These are phyloP conservation scores for Antechinus flavipes DNA, from an alignment of 2,113 vertebrate species.

Conservation along the genomic window DNA sequence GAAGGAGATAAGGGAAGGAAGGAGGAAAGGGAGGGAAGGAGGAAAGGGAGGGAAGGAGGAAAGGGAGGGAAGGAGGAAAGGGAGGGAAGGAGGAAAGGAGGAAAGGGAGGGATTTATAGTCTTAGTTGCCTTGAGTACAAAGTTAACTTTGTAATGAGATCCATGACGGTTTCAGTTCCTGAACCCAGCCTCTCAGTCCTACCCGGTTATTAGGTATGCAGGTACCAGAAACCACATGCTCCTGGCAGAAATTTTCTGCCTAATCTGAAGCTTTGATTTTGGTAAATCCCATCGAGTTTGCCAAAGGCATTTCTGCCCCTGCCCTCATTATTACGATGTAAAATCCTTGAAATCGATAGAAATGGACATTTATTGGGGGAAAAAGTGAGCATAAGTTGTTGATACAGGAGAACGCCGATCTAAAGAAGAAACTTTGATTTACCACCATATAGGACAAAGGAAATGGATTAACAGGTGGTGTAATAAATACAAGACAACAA, in stretches of 20 bases:
- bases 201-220: background rate
- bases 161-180: background rate
- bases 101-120: too few relatives aligned
- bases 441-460: background rate
- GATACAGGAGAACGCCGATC: background rate
- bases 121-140: background rate
- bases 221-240: background rate
- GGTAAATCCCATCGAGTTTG: background rate
- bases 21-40: too few relatives aligned
- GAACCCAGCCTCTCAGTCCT: background rate
- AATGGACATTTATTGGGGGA: background rate
- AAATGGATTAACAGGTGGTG: background rate
- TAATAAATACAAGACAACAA: constrained; percentile 1
- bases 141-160: background rate
- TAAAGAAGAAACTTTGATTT: background rate
- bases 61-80: too few relatives aligned
- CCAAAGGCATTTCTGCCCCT: background rate
- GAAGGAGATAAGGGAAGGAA: too few relatives aligned
- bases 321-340: background rate
- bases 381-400: background rate
- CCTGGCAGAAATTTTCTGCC: background rate
- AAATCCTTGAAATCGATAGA: background rate
- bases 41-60: too few relatives aligned
- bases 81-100: too few relatives aligned
- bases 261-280: background rate